These are phyloP conservation scores for Caenorhabditis sp. DNA, from an alignment of 2,888 invertebrate species.

Conservation along the genomic window DNA sequence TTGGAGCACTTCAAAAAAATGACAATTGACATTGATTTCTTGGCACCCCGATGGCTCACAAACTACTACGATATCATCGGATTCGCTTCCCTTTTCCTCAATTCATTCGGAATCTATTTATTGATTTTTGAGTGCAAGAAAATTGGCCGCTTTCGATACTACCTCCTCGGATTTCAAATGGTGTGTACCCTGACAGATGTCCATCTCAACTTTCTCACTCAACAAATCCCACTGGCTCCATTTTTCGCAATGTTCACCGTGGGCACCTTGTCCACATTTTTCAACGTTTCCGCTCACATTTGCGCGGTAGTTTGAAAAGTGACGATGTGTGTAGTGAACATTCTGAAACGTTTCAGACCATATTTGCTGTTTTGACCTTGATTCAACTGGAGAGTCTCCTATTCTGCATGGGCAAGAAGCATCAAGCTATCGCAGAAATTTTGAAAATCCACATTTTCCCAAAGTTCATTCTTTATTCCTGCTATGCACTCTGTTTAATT, in stretches of 20 bases:
- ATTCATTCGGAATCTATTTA: slow-evolving; percentile 23
- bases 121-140: slow-evolving; percentile 13
- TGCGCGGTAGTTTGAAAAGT: background rate
- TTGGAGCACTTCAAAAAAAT: background rate
- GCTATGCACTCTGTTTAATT: background rate
- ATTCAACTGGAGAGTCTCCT: background rate
- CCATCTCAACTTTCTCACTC: slow-evolving; percentile 5
- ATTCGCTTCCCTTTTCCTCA: background rate
- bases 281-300: background rate
- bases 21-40: background rate
- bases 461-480: background rate
- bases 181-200: slow-evolving; percentile 6
- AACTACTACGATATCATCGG: slow-evolving; percentile 4
- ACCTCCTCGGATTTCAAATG: background rate
- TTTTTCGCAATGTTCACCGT: background rate
- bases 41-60: slow-evolving; percentile 12
- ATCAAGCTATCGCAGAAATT: slow-evolving; percentile 2
- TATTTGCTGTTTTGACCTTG: background rate
- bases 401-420: background rate
- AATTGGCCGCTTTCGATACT: slow-evolving; percentile 15
- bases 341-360: background rate
- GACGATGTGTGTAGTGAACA: no score
- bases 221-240: slow-evolving; percentile 7
- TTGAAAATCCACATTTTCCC: background rate
- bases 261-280: background rate